These are phyloP conservation scores for Drosophila maculinotata DNA, from an alignment of 2,888 invertebrate species.

Conservation along the genomic window DNA sequence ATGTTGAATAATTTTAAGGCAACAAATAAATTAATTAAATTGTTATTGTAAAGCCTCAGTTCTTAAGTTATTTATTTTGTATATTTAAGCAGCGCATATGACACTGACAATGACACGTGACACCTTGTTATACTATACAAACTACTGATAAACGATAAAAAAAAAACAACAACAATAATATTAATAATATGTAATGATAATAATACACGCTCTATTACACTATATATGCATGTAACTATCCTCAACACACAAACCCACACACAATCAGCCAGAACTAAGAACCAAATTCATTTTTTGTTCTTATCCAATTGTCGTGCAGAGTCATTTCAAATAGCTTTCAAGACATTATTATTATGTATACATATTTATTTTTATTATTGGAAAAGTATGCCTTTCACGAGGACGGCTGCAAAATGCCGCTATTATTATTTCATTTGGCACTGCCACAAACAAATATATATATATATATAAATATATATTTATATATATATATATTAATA, in stretches of 20 bases:
- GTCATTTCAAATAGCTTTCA: slow-evolving; percentile 62
- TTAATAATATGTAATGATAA: slow-evolving; percentile 35
- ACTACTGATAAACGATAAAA: slow-evolving; percentile 25
- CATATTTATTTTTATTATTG: slow-evolving; percentile 41
- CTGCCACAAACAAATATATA: slow-evolving; percentile 36
- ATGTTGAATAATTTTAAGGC: slow-evolving; percentile 77
- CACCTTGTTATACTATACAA: slow-evolving; percentile 68
- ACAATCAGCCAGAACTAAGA: slow-evolving; percentile 19
- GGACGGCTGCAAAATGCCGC: slow-evolving; percentile 33
- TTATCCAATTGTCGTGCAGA: slow-evolving; percentile 43
- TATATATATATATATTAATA: slow-evolving; percentile 15
- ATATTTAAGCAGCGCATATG: slow-evolving; percentile 74
- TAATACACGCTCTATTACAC: slow-evolving; percentile 21
- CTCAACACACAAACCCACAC: slow-evolving; percentile 4
- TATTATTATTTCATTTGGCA: slow-evolving; percentile 46
- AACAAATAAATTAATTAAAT: slow-evolving; percentile 69
- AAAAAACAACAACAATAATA: slow-evolving; percentile 33
- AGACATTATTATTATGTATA: slow-evolving; percentile 32
- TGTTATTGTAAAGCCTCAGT: slow-evolving; percentile 76
- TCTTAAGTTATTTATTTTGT: slow-evolving; percentile 78
- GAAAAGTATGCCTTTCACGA: slow-evolving; percentile 50
- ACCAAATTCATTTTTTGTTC: slow-evolving; percentile 16
- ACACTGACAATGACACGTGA: slow-evolving; percentile 54
- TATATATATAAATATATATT: slow-evolving; percentile 8
- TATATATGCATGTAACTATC: slow-evolving; percentile 28